phyloP scores from a whole-genome alignment of 2,888 invertebrate species.

The Pristionchus arcanus region DNA sequence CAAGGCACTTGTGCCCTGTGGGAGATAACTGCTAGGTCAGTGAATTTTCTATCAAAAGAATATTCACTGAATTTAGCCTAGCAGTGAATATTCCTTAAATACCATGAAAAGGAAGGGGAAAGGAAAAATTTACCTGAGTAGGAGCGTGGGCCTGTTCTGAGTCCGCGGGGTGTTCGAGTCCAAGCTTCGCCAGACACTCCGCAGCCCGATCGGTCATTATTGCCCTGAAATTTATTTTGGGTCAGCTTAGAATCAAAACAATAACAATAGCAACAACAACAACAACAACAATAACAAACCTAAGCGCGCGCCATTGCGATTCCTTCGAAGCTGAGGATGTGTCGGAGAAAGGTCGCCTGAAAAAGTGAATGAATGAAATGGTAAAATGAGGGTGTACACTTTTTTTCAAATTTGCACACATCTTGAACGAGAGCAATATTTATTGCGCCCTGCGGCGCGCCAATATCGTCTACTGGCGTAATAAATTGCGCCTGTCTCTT shows the following conservation, averaged over 20 bases:
- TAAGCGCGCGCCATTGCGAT: conserved; percentile 43
- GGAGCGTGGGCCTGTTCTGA: not conserved
- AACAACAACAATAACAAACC: not conserved
- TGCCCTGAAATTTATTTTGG: conserved; percentile 61
- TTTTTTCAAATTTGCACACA: not conserved
- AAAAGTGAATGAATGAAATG: not conserved
- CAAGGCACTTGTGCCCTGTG: no score
- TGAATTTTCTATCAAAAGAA: no score
- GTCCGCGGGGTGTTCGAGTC: conserved; percentile 50
- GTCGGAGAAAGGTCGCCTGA: conserved; percentile 39
- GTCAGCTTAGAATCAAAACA: not conserved
- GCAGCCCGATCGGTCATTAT: conserved; percentile 78
- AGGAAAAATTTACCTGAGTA: not conserved
- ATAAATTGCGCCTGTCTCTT: not conserved
- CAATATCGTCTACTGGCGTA: not conserved
- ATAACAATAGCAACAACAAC: not conserved
- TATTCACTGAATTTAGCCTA: no score
- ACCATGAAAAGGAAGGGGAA: no score
- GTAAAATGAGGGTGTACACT: not conserved
- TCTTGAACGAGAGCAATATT: not conserved
- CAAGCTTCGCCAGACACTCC: conserved; percentile 76
- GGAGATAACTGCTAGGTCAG: no score
- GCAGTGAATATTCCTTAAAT: no score
- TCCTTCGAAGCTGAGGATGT: conserved; percentile 48
- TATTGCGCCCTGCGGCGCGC: conserved; percentile 22